Evolutionary conservation across 2,113 vertebrate species (phyloP), one percentile per base, ranked within the genome.

Genomic region (Hystrix cristata): DNA sequence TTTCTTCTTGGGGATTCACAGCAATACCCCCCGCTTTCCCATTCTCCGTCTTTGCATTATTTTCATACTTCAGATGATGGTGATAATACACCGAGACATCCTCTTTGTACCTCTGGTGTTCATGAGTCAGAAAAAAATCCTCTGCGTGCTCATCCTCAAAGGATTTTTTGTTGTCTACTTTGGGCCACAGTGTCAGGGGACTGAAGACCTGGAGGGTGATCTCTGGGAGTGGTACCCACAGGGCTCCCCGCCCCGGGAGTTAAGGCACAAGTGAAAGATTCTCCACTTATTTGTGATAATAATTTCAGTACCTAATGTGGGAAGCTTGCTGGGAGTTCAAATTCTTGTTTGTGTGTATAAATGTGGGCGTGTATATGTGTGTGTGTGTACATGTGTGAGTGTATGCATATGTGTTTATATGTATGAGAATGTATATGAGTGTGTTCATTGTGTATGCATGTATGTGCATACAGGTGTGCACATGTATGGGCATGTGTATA

Each of bases 161-260:
- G 62, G 71, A 51, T 23, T 76, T 34, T 1, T 29, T 23, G 9
- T 2, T 10, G 0, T 55, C 53, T 89, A n/a, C n/a, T 43, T 18
- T 48, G 0, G 60, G 65, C 43, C 53, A 0, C 27, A 9, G 0
- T 5, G 29, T 19, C 31, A 34, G 12, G 0, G 1, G 43, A 7
- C n/a, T 1, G 46, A 34, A 46, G 71, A 38, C 10, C 4, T 0
- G 62, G 34, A 43, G 62, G 91, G 21, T 1, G 18, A 16, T 23
- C 1, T 4, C 57, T 12, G 10, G 51, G 57, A 14, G 21, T 23
- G 29, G 46, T 7, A 43, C 57, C 53, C 21, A 51, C 51, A 23
- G 19, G 25, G 62, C 18, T 12, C 34, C 25, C 25, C 53, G 16
- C 27, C 31, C 60, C 51, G 31, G 19, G 0, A 0, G 31, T 64